Conservation (phyloP, 2,113 vertebrate species). For the Carettochelys insculpta region DNA sequence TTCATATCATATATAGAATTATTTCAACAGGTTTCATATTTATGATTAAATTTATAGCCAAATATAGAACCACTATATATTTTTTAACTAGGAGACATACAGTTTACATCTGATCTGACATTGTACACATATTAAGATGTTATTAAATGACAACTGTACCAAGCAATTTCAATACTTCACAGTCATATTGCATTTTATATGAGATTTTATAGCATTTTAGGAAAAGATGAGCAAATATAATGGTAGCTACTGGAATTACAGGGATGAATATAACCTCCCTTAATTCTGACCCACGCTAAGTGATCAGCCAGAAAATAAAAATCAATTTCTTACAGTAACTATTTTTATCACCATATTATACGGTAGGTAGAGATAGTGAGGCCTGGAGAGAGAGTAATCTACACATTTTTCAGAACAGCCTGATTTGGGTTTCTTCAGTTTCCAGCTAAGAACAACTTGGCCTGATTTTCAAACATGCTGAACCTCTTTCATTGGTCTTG, state of each 20-base stretch:
- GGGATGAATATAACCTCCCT: neutral
- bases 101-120: neutral
- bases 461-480: neutral
- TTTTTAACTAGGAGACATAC: neutral
- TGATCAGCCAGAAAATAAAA: neutral
- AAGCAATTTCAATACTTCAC: neutral
- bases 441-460: neutral
- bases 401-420: neutral
- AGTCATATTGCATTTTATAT: neutral
- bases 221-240: neutral
- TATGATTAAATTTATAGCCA: neutral
- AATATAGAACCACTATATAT: neutral
- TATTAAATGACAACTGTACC: neutral
- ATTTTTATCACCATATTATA: neutral
- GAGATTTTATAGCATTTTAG: neutral
- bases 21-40: neutral
- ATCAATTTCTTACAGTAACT: neutral
- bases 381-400: neutral
- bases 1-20: neutral
- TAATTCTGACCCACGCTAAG: neutral
- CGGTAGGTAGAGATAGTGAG: neutral
- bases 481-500: neutral
- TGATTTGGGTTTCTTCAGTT: neutral
- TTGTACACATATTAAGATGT: neutral
- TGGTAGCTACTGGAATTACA: accelerated